phyloP scores from a whole-genome alignment of 1,140 invertebrate species.

The Laupala kohalensis region DNA sequence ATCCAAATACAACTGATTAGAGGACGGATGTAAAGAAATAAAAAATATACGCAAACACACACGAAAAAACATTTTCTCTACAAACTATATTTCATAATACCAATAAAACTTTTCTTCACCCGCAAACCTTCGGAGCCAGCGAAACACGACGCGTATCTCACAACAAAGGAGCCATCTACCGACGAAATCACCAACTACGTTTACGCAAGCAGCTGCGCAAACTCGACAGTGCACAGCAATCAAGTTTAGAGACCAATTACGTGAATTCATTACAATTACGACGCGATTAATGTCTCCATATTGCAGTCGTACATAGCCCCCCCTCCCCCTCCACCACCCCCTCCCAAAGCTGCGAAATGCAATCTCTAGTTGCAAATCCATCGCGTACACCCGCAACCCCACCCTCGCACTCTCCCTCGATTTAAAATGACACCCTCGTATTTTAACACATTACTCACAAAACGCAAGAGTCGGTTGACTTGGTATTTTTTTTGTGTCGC shows the following conservation, averaged over 20 bases:
- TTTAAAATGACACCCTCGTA: background rate
- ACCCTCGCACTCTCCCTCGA: background rate
- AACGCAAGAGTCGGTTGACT: background rate
- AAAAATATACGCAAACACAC: too few relatives aligned
- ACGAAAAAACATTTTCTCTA: too few relatives aligned
- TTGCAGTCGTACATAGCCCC: background rate
- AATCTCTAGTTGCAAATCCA: too few relatives aligned
- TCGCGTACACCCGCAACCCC: too few relatives aligned
- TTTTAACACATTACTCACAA: background rate
- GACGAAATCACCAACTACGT: background rate
- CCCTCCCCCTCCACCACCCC: too few relatives aligned
- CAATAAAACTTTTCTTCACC: too few relatives aligned
- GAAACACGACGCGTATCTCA: too few relatives aligned
- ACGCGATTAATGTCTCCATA: background rate
- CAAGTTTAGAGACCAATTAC: background rate
- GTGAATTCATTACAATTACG: background rate
- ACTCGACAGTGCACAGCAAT: background rate
- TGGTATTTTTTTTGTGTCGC: background rate
- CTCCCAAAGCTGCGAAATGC: too few relatives aligned
- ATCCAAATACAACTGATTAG: too few relatives aligned
- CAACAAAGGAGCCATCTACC: background rate
- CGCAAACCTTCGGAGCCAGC: too few relatives aligned
- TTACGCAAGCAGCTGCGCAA: background rate
- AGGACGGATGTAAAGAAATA: too few relatives aligned
- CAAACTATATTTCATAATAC: too few relatives aligned